These are phyloP conservation scores for Meiosimyza platycephala DNA, from an alignment of 2,888 invertebrate genomes.

Conservation along the genomic window DNA sequence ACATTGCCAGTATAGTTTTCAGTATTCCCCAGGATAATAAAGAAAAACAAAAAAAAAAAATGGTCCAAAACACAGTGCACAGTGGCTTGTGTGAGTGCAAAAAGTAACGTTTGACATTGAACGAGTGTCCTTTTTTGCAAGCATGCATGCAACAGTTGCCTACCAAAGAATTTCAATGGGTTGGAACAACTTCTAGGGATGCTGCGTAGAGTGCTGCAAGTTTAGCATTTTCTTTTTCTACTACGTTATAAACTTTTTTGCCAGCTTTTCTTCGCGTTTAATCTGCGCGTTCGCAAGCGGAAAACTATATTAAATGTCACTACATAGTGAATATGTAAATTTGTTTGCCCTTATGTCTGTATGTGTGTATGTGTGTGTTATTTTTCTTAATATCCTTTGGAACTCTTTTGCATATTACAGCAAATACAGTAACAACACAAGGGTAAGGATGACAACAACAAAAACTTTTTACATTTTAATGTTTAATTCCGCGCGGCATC, in stretches of 20 bases:
- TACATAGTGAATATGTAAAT: neutral
- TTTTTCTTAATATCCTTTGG: conserved; percentile 43
- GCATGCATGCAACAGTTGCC: conserved; percentile 36
- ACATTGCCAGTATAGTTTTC: too few species aligned
- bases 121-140: conserved; percentile 40
- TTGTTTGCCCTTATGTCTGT: neutral
- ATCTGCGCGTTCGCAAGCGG: conserved; percentile 46
- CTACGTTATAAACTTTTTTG: conserved; percentile 4
- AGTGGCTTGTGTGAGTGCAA: conserved; percentile 4
- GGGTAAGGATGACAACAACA: too few species aligned
- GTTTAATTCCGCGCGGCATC: conserved; percentile 55
- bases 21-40: conserved; percentile 28
- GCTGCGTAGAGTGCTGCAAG: conserved; percentile 8
- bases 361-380: conserved; percentile 15
- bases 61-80: neutral
- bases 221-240: conserved; percentile 21
- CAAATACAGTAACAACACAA: neutral
- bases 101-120: conserved; percentile 45
- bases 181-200: conserved; percentile 25
- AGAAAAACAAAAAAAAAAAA: neutral
- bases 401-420: conserved; percentile 22
- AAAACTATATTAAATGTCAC: conserved; percentile 41
- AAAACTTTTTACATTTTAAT: conserved; percentile 41
- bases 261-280: conserved; percentile 8
- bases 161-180: conserved; percentile 11